Evolutionary conservation across 2,797 vertebrate species (phyloP), one percentile per base, ranked within the genome.

Genomic region (Harpia harpyja): DNA sequence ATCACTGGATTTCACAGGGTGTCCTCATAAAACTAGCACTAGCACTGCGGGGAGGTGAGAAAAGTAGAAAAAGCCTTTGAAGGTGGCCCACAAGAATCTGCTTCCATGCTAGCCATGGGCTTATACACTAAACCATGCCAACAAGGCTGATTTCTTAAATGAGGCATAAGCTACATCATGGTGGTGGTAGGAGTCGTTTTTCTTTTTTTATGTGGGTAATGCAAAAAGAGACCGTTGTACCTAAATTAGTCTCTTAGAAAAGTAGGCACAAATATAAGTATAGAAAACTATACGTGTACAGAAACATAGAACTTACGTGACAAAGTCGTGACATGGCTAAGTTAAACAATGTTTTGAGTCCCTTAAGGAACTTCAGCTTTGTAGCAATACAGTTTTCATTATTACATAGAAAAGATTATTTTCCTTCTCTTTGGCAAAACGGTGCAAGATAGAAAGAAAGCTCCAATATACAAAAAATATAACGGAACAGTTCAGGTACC

Each of bases 1-100:
- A 93, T 91, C 76, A 49, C 91, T 89, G 95, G 43, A 95, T 97
- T 97, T 96, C 82, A 85, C 25, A 85, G n/a, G 37, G 86, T 87
- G 75, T 35, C 59, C 78, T 94, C 73, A 88, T 89, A 96, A 97
- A 96, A 89, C 44, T 64, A n/a, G n/a, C 39, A 25, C 19, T 13
- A 9, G 14, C 23, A 32, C 14, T 6, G 7, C 3, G 3, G 23
- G 67, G 33, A 89, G 65, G 69, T 46, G 49, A 41, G 14, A 91
- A 93, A 97, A 57, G 22, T 14, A 23, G 54, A 12, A 54, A 78
- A 65, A 39, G 5, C 6, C 15, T 69, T 61, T 61, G 21, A 39
- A 60, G 8, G 54, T 46, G 22, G 32, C 32, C 37, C 14, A 41
- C 14, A 61, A 64, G 28, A 67, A 37, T 21, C 7, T 35, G 7